Conservation (phyloP, 2,797 vertebrate genomes). For the Caiman crocodilus region DNA sequence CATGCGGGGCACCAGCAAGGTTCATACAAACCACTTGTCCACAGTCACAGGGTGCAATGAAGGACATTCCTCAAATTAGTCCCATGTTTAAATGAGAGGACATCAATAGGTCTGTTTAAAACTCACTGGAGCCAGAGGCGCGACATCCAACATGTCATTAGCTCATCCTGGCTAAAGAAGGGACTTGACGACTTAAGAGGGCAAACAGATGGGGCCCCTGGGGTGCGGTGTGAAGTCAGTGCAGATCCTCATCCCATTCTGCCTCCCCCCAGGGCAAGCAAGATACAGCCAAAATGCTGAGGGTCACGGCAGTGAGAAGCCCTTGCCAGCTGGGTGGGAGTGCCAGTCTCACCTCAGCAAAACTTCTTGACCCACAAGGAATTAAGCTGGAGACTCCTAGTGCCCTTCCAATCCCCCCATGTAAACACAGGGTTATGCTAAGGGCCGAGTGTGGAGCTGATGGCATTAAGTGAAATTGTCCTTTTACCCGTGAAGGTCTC, state of each 20-base stretch:
- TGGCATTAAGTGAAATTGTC: neutral
- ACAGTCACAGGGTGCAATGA: neutral
- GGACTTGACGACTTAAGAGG: neutral
- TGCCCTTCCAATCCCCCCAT: rapidly evolving
- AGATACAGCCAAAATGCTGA: neutral
- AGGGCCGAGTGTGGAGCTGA: neutral
- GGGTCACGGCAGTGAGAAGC: rapidly evolving
- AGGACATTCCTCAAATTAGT: neutral
- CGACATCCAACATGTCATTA: neutral
- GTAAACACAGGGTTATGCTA: neutral
- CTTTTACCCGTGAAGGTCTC: neutral
- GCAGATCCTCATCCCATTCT: neutral
- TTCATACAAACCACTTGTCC: neutral
- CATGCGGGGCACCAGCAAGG: neutral
- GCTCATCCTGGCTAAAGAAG: neutral
- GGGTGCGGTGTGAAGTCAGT: neutral
- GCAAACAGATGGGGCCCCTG: neutral
- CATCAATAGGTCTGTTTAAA: neutral
- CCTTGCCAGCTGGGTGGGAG: neutral
- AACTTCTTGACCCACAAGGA: rapidly evolving
- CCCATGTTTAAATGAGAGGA: neutral
- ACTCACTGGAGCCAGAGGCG: neutral
- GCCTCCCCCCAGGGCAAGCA: neutral
- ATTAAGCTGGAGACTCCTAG: neutral
- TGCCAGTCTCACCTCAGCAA: rapidly evolving